phyloP scores from a whole-genome alignment of 2,888 invertebrate genomes.

The Drosophila heteroneura region DNA sequence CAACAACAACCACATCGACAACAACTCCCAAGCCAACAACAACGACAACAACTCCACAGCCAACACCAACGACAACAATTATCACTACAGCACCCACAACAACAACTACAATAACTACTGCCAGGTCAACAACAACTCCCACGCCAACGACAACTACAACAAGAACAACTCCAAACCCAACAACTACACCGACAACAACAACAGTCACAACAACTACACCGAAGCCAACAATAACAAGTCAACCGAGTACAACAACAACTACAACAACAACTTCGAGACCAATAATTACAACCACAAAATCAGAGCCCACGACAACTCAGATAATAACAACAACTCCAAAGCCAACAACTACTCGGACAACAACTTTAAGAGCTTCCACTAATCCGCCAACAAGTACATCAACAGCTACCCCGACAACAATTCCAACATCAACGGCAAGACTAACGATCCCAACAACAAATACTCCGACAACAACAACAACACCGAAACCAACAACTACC shows the following conservation, averaged over 20 bases:
- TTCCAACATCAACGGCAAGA: slow-evolving; percentile 5
- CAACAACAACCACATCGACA: background rate
- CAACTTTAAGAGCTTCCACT: background rate
- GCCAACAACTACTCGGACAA: slow-evolving; percentile 4
- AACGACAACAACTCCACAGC: background rate
- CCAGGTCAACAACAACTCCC: background rate
- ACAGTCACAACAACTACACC: background rate
- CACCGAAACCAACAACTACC: background rate
- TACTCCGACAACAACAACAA: slow-evolving; percentile 2
- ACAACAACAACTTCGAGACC: background rate
- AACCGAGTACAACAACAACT: slow-evolving; percentile 7
- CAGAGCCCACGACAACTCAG: background rate
- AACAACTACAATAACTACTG: slow-evolving; percentile 1
- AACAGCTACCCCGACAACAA: slow-evolving; percentile 5
- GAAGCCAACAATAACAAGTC: background rate
- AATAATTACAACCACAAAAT: slow-evolving; percentile 6
- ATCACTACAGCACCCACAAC: slow-evolving; percentile 12
- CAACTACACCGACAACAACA: slow-evolving; percentile 7
- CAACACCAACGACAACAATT: background rate
- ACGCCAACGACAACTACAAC: background rate
- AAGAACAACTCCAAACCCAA: slow-evolving; percentile 1
- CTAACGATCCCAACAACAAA: slow-evolving; percentile 3
- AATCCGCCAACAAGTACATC: background rate
- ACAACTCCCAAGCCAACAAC: slow-evolving; percentile 16
- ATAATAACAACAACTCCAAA: background rate